Evolutionary conservation across 2,888 invertebrate genomes (phyloP).

Genomic region (Salpingus planirostris): DNA sequence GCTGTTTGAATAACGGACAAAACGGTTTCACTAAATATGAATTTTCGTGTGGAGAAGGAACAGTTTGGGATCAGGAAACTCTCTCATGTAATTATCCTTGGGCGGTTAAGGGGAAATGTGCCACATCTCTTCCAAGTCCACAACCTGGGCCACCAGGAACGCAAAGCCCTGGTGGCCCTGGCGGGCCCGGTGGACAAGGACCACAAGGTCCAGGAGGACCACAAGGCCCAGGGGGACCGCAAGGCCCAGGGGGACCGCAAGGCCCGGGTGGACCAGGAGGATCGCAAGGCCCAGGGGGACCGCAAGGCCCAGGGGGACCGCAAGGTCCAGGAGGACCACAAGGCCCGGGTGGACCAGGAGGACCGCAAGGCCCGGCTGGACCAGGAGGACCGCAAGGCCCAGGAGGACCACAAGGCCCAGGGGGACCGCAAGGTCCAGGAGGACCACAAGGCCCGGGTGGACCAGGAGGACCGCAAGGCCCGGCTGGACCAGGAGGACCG

Average conservation of each 20-base stretch:
- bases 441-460: conserved; percentile 5
- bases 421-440: conserved; percentile 4
- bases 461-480: conserved; percentile 9
- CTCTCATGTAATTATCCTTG: conserved; percentile 64
- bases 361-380: conserved; percentile 5
- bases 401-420: conserved; percentile 11
- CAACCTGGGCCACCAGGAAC: conserved; percentile 1
- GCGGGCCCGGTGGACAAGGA: conserved; percentile 7
- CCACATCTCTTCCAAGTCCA: neutral
- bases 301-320: conserved; percentile 9
- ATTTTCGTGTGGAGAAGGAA: conserved; percentile 65
- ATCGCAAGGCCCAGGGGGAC: conserved; percentile 6
- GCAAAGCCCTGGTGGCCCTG: conserved; percentile 6
- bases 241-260: conserved; percentile 5
- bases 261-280: conserved; percentile 9
- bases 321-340: conserved; percentile 8
- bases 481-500: conserved; percentile 12
- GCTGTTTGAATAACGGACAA: conserved; percentile 58
- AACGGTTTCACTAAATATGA: conserved; percentile 56
- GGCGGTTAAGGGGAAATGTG: conserved; percentile 40
- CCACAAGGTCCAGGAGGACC: conserved; percentile 11
- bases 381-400: conserved; percentile 8
- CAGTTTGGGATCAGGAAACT: conserved; percentile 63
- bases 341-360: too few species aligned
- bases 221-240: conserved; percentile 8